These are phyloP conservation scores for Microcebus murinus DNA, from an alignment of 2,113 vertebrate species.

Conservation along the genomic window DNA sequence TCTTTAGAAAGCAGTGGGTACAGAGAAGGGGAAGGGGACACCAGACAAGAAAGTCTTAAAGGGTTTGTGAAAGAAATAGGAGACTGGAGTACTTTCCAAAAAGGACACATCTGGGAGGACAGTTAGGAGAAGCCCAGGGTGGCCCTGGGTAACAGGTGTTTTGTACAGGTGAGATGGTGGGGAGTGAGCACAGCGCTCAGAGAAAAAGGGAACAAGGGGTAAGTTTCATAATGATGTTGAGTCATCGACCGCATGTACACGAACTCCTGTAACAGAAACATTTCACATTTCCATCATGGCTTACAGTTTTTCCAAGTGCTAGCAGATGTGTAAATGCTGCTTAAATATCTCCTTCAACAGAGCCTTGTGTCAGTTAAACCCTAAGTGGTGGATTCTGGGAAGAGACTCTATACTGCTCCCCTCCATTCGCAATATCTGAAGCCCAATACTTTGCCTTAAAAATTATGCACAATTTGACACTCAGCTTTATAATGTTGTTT, in stretches of 20 bases:
- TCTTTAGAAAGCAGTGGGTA: neutral
- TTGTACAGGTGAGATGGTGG: rapidly evolving
- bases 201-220: neutral
- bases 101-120: neutral
- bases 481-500: neutral
- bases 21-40: neutral
- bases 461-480: neutral
- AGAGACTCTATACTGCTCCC: neutral
- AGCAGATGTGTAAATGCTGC: too few species aligned
- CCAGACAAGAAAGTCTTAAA: neutral
- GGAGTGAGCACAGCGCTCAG: neutral
- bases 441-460: neutral
- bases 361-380: neutral
- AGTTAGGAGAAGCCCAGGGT: neutral
- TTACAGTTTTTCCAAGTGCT: neutral
- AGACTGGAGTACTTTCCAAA: neutral
- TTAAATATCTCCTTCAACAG: neutral
- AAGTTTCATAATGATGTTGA: neutral
- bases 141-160: neutral
- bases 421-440: neutral
- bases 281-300: neutral
- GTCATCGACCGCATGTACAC: neutral
- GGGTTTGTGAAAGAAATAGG: neutral
- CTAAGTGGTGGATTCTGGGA: neutral
- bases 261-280: neutral